Evolutionary conservation across 2,888 invertebrate species (phyloP).

Genomic region (Teleiodes luculella): DNA sequence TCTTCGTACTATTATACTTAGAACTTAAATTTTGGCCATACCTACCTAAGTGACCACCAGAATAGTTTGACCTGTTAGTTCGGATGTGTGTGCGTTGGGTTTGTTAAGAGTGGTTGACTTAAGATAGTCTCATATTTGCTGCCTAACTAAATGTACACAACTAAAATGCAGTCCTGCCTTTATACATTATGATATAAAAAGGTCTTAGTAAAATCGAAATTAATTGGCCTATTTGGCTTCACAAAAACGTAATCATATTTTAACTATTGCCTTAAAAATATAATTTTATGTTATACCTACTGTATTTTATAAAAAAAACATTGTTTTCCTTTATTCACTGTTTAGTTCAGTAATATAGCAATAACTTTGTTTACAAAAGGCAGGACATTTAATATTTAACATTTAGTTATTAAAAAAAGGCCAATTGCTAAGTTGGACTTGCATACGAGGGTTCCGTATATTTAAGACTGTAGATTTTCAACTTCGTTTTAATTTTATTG

Average conservation of each 20-base stretch:
- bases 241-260: background rate
- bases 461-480: no score
- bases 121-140: conserved; percentile 2
- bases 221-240: background rate
- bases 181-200: background rate
- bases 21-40: conserved; percentile 34
- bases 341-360: background rate
- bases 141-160: conserved; percentile 10
- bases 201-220: background rate
- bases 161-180: background rate
- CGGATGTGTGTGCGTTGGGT: conserved; percentile 1
- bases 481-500: no score
- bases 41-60: conserved; percentile 11
- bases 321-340: no score
- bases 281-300: no score
- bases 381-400: background rate
- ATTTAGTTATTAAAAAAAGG: no score
- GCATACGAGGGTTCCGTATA: no score
- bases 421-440: no score
- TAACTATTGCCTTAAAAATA: background rate
- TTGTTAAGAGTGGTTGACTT: conserved; percentile 6
- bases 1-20: conserved; percentile 9
- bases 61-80: conserved; percentile 11
- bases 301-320: no score
- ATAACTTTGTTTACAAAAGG: conserved; percentile 11